Conservation (phyloP, 2,888 invertebrate species). For the Balanococcus diminutus region DNA sequence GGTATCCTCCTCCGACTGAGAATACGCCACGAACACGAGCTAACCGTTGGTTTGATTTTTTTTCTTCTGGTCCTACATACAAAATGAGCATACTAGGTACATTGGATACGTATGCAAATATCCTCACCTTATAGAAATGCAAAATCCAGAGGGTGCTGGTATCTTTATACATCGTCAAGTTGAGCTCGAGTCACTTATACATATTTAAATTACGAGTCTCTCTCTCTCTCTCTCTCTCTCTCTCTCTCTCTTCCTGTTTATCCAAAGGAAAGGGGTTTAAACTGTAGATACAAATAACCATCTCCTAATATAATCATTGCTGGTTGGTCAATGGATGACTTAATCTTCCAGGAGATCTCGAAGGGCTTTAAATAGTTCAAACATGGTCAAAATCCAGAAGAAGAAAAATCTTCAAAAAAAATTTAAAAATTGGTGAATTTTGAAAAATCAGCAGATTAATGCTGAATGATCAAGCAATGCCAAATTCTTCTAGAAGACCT, state of each 20-base stretch:
- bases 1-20: neutral
- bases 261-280: neutral
- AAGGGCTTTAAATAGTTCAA: too few relatives aligned
- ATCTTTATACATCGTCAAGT: neutral
- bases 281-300: neutral
- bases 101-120: neutral
- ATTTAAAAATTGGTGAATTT: too few relatives aligned
- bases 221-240: too few relatives aligned
- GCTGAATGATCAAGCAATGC: too few relatives aligned
- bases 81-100: neutral
- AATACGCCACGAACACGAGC: neutral
- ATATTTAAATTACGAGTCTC: neutral
- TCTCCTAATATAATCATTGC: neutral
- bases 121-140: neutral
- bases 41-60: neutral
- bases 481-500: too few relatives aligned
- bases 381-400: too few relatives aligned
- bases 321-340: too few relatives aligned
- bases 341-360: too few relatives aligned
- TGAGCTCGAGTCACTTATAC: neutral
- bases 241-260: neutral
- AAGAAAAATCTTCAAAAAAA: too few relatives aligned
- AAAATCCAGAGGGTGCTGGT: neutral
- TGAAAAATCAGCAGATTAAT: too few relatives aligned
- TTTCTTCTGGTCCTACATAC: constrained; percentile 1